Evolutionary conservation across 2,797 vertebrate genomes (phyloP), one percentile per base, ranked within the genome.

Genomic region (Hydrophis major): DNA sequence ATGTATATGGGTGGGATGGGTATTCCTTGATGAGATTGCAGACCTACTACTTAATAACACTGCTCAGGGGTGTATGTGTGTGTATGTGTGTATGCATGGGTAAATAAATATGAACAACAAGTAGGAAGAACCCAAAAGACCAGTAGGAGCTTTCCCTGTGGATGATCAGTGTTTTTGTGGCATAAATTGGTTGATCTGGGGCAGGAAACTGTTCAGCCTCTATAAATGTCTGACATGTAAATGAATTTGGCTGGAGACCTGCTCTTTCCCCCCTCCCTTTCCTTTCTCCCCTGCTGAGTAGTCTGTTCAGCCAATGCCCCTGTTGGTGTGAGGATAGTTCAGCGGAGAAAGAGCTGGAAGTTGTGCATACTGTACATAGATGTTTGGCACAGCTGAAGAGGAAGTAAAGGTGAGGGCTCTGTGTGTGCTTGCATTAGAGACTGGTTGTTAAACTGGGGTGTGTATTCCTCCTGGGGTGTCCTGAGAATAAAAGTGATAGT

Each of bases 361-460:
- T 92, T 88, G 86, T 32, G 95, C 90, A 94, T 93, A 55, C 11
- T 55, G 53, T 55, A 95, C 96, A 95, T 95, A 95, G 96, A 97
- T 97, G 97, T 94, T 93, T 96, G 96, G 96, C 95, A 90, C 95
- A 94, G 96, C 96, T 87, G 96, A 95, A 90, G 90, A 95, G 95
- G 96, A 97, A 96, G 91, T 94, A 96, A 95, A 98, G 97, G 97
- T 97, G 97, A 97, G 97, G 95, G 95, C 20, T 12, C 28, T 91
- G 59, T 32, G 96, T 37, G 8, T 92, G 89, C 92, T n/a, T 90
- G 11, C 53, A 74, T 37, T 83, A 69, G 18, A 89, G 88, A 50
- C 27, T 27, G 59, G 25, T n/a, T 37, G 10, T n/a, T 42, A 60
- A 47, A 86, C 55, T 87, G 32, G 50, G 18, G 18, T 50, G 25